Percentiles rank a stretch among this genome's conserved stretches.
phyloP scores from a whole-genome alignment of 2,113 vertebrate species.

The Lontra canadensis region DNA sequence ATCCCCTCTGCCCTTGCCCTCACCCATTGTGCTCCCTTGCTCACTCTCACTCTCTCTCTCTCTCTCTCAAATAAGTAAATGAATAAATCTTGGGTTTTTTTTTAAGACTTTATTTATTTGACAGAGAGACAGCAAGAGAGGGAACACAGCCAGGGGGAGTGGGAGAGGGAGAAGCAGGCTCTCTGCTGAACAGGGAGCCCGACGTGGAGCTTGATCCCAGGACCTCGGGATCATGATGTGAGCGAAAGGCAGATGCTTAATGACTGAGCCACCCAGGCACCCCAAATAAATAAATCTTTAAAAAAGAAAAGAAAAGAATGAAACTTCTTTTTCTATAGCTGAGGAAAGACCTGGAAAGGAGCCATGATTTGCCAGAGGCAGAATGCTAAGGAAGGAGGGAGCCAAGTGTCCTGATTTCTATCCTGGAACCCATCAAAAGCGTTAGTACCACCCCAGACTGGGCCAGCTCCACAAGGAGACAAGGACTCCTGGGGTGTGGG shows the following conservation, averaged over 20 bases:
- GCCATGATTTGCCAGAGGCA: not conserved
- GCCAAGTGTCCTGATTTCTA: not conserved
- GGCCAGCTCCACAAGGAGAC: not conserved
- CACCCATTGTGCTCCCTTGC: not conserved
- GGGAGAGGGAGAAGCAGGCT: too few relatives aligned
- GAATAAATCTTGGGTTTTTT: not conserved
- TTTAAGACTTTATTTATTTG: too few relatives aligned
- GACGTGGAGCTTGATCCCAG: too few relatives aligned
- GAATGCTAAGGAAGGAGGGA: not conserved
- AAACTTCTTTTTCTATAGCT: not conserved
- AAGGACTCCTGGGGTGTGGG: too few relatives aligned
- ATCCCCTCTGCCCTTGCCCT: not conserved
- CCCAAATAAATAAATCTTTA: not conserved
- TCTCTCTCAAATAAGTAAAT: not conserved
- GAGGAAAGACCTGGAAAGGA: not conserved
- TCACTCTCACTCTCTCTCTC: not conserved
- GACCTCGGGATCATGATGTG: too few relatives aligned
- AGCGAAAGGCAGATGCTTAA: too few relatives aligned
- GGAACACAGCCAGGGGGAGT: too few relatives aligned
- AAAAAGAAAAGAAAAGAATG: not conserved
- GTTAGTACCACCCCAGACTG: not conserved
- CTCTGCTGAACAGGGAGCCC: too few relatives aligned
- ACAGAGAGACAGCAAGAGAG: too few relatives aligned
- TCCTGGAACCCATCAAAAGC: not conserved
- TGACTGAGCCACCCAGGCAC: too few relatives aligned